These are phyloP conservation scores for Drosophila malerkotliana DNA, from an alignment of 1,140 invertebrate species.

Conservation along the genomic window DNA sequence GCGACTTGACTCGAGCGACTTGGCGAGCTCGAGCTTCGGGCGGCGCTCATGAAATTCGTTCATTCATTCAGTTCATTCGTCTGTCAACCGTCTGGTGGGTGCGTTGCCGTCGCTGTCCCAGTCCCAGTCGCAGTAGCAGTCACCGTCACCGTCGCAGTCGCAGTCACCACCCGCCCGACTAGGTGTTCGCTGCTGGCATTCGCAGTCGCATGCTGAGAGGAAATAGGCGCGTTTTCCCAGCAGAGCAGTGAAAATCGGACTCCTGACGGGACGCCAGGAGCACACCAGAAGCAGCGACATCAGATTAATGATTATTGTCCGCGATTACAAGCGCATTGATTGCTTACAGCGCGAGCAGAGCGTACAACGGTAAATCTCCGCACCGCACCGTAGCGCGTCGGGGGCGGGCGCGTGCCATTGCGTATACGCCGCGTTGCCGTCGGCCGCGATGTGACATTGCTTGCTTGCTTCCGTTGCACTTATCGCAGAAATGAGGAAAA, in stretches of 20 bases:
- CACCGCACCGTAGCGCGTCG: background rate
- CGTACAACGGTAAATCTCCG: conserved; percentile 41
- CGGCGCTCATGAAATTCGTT: conserved; percentile 72
- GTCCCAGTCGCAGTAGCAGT: conserved; percentile 36
- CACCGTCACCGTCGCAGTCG: conserved; percentile 12
- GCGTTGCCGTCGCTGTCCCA: conserved; percentile 58
- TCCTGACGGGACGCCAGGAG: conserved; percentile 6
- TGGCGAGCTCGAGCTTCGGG: conserved; percentile 64
- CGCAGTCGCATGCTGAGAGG: conserved; percentile 70
- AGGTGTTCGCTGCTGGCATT: conserved; percentile 32
- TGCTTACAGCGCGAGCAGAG: conserved; percentile 44
- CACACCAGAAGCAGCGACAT: conserved; percentile 10
- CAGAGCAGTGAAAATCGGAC: background rate
- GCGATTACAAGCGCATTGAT: conserved; percentile 62
- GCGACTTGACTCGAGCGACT: conserved; percentile 43
- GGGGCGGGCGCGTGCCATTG: conserved; percentile 64
- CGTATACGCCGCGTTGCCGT: conserved; percentile 71
- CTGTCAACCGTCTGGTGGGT: conserved; percentile 70
- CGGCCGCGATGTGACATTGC: conserved; percentile 27
- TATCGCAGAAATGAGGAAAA: conserved; percentile 28
- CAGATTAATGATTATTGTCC: conserved; percentile 62
- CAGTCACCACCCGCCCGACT: conserved; percentile 23
- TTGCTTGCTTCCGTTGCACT: conserved; percentile 35
- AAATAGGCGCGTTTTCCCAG: conserved; percentile 60
- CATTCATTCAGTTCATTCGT: conserved; percentile 63